Percentiles rank a stretch among this genome's conserved stretches.
These are phyloP conservation scores for Nyctalus aviator DNA, from an alignment of 2,797 vertebrate genomes.

Conservation along the genomic window DNA sequence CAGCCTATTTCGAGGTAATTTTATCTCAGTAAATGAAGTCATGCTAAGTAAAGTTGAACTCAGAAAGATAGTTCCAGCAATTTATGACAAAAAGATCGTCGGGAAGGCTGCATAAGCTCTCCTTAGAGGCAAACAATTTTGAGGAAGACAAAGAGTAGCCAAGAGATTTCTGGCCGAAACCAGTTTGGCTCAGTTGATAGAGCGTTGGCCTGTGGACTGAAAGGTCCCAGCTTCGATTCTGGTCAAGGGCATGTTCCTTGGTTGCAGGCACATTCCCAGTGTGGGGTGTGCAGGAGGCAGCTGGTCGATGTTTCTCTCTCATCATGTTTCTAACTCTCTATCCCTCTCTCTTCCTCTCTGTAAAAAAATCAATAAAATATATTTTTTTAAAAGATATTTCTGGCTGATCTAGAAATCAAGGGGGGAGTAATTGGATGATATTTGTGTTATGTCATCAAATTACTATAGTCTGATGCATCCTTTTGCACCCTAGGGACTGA, in stretches of 20 bases:
- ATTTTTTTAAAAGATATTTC: background rate
- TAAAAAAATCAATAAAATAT: no score
- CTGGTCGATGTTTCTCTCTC: no score
- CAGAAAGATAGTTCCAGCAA: background rate
- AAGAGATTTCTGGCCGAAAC: background rate
- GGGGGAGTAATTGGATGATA: background rate
- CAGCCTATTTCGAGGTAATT: background rate
- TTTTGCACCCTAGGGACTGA: background rate
- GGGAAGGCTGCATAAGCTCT: background rate
- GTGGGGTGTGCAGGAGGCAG: no score
- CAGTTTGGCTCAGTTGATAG: no score
- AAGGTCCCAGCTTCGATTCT: no score
- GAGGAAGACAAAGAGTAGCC: background rate
- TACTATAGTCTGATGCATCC: background rate
- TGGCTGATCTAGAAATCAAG: background rate
- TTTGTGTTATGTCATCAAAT: background rate
- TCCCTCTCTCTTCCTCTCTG: no score
- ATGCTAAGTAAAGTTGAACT: background rate
- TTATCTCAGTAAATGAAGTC: conserved; percentile 28
- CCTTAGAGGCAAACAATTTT: background rate
- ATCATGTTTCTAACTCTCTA: no score
- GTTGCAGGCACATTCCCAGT: no score
- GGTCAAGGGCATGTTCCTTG: no score
- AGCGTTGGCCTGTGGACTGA: no score
- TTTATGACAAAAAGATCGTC: conserved; percentile 11